Conservation (phyloP, 1,140 invertebrate genomes). For the Dinothrombium tinctorium region DNA sequence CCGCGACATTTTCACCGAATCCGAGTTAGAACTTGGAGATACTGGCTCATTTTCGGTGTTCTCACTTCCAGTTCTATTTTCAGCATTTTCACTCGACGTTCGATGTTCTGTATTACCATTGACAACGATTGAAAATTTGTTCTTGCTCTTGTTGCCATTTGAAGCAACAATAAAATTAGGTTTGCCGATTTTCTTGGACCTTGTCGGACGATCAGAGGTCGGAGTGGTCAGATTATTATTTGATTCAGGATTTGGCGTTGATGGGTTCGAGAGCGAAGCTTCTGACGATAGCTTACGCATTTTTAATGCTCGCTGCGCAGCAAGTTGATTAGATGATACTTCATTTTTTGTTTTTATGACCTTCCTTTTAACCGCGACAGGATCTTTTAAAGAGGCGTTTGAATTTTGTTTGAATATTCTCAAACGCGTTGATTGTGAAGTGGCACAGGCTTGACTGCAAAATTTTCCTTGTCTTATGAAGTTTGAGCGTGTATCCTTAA, state of each 20-base stretch:
- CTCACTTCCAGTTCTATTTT: neutral
- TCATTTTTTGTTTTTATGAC: neutral
- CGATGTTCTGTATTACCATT: neutral
- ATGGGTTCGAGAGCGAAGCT: neutral
- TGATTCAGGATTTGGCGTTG: neutral
- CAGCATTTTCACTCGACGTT: neutral
- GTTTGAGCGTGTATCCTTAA: neutral
- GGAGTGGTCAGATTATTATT: conserved; percentile 1
- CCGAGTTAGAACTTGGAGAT: neutral
- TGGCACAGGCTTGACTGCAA: conserved; percentile 24
- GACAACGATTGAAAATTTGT: neutral
- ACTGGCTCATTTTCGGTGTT: neutral
- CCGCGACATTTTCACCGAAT: neutral
- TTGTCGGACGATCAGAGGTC: neutral
- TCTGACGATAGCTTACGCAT: neutral
- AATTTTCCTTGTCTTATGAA: conserved; percentile 17
- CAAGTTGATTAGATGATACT: neutral
- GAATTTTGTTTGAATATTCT: neutral
- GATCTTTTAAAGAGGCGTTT: neutral
- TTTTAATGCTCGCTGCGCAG: neutral
- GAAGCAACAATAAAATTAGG: neutral
- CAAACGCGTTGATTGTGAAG: conserved; percentile 12
- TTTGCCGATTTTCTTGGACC: neutral
- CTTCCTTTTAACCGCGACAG: neutral
- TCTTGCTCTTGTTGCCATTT: neutral